phyloP scores from a whole-genome alignment of 1,140 invertebrate genomes.

The Drosophila repletoides region DNA sequence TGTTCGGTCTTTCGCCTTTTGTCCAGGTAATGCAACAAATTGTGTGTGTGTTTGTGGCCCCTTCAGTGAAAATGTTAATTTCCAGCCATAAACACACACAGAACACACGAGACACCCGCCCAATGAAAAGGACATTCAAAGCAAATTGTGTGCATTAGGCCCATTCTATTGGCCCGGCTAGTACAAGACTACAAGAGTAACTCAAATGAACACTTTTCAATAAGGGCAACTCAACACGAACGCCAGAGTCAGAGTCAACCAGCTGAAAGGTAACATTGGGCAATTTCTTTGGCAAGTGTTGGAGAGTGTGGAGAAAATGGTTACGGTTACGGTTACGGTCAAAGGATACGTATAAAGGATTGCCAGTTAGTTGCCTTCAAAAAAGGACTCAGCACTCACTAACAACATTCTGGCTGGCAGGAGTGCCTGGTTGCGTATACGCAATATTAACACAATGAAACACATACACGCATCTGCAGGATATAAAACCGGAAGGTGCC shows the following conservation, averaged over 20 bases:
- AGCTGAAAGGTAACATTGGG: slow-evolving; percentile 66
- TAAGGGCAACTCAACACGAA: slow-evolving; percentile 46
- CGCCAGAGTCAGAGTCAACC: slow-evolving; percentile 33
- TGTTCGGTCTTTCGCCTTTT: slow-evolving; percentile 5
- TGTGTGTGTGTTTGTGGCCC: background rate
- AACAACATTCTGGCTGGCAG: slow-evolving; percentile 31
- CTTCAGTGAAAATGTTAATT: slow-evolving; percentile 63
- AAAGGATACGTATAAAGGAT: slow-evolving; percentile 73
- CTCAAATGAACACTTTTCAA: slow-evolving; percentile 56
- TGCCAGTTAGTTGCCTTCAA: slow-evolving; percentile 49
- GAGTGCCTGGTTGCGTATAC: slow-evolving; percentile 23
- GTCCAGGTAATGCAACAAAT: slow-evolving; percentile 53
- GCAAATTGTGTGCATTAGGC: slow-evolving; percentile 69
- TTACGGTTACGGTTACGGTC: slow-evolving; percentile 73
- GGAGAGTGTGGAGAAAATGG: slow-evolving; percentile 22
- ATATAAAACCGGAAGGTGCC: slow-evolving; percentile 8
- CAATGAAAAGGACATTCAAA: slow-evolving; percentile 42
- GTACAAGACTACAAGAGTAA: slow-evolving; percentile 14
- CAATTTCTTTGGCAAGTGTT: slow-evolving; percentile 47
- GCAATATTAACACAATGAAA: slow-evolving; percentile 26
- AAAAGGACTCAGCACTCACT: slow-evolving; percentile 33
- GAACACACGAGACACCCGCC: slow-evolving; percentile 8
- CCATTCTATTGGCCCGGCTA: background rate
- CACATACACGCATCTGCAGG: background rate
- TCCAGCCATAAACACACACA: slow-evolving; percentile 30